These are phyloP conservation scores for Sthenelais limicola DNA, from an alignment of 2,888 invertebrate species.

Conservation along the genomic window DNA sequence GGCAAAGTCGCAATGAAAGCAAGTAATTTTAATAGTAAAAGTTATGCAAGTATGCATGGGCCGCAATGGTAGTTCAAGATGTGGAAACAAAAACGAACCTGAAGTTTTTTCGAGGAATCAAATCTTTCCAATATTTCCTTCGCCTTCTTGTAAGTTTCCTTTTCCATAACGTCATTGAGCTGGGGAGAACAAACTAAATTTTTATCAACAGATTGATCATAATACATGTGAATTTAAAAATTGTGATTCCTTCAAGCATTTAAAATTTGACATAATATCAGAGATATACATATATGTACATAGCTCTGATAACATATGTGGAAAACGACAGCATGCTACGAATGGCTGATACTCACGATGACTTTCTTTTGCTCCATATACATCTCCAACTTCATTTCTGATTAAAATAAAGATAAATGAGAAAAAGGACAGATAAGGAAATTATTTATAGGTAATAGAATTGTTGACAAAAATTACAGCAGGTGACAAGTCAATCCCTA, in stretches of 20 bases:
- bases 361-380: slow-evolving; percentile 44
- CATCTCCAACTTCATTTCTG: slow-evolving; percentile 40
- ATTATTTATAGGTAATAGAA: neutral
- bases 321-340: neutral
- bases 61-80: too few species aligned
- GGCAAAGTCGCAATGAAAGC: too few species aligned
- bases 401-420: neutral
- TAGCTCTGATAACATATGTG: neutral
- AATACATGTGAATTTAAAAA: too few species aligned
- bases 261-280: too few species aligned
- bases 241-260: too few species aligned
- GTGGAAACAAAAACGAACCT: too few species aligned
- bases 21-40: too few species aligned
- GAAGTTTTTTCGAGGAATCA: too few species aligned
- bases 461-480: neutral
- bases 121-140: slow-evolving; percentile 90
- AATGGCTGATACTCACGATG: slow-evolving; percentile 43
- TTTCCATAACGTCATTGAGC: slow-evolving; percentile 96
- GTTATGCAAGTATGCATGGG: too few species aligned
- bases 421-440: neutral
- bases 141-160: slow-evolving; percentile 94
- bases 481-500: neutral
- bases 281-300: too few species aligned
- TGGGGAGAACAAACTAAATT: neutral
- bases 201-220: too few species aligned